phyloP scores from a whole-genome alignment of 2,113 vertebrate species.

The Vireo altiloquus region DNA sequence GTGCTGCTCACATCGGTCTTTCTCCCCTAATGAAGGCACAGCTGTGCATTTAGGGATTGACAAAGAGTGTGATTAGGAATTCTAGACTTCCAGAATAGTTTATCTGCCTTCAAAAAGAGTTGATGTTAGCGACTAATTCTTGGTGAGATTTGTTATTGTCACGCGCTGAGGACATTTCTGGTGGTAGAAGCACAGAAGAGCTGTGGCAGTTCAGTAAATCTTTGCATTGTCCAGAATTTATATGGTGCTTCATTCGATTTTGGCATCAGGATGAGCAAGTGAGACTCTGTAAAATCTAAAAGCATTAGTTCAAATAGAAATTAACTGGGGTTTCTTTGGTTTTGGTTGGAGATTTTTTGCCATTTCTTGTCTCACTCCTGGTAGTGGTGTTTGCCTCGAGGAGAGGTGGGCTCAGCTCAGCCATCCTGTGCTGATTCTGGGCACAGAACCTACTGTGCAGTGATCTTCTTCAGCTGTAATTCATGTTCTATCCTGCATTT shows the following conservation, averaged over 20 bases:
- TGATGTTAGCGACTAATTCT: neutral
- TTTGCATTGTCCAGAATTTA: neutral
- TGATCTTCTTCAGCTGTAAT: neutral
- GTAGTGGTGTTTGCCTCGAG: rapidly evolving
- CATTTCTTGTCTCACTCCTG: neutral
- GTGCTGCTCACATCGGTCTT: neutral
- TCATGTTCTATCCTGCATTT: neutral
- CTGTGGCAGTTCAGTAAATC: neutral
- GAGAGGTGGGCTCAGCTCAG: neutral
- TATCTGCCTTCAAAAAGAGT: neutral
- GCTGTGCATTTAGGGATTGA: neutral
- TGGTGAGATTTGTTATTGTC: neutral
- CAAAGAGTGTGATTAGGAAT: neutral
- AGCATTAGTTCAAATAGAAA: neutral
- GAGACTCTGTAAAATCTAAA: neutral
- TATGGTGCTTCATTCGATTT: neutral
- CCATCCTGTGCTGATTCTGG: neutral
- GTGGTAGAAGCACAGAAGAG: neutral
- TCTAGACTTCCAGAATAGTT: neutral
- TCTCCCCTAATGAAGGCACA: constrained; percentile 6
- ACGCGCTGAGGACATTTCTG: neutral
- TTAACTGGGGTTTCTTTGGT: neutral
- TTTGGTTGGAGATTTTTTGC: neutral
- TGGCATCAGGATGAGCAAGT: neutral
- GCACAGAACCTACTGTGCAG: neutral